These are phyloP conservation scores for Argyra leucocephala DNA, from an alignment of 2,888 invertebrate species.

Conservation along the genomic window DNA sequence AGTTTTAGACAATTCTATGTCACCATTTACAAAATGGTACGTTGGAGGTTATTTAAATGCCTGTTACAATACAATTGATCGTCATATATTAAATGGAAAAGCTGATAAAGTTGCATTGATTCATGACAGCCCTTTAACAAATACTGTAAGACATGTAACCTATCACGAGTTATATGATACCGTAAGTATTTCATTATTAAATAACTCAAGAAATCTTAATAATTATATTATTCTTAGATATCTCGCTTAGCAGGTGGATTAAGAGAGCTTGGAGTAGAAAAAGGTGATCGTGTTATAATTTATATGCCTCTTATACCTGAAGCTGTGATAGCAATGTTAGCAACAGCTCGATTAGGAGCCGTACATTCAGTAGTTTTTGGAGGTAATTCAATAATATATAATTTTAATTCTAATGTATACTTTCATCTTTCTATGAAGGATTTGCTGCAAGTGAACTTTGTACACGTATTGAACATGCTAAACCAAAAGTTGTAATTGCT, in stretches of 20 bases:
- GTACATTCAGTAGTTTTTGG: conserved; percentile 94
- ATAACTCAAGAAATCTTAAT: not conserved
- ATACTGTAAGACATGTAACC: conserved; percentile 64
- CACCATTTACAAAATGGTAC: conserved; percentile 86
- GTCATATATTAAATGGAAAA: conserved; percentile 71
- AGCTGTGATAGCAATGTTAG: conserved; percentile 79
- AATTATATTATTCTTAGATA: conserved; percentile 23
- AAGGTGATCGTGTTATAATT: conserved; percentile 78
- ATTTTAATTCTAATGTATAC: not conserved
- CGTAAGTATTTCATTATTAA: conserved; percentile 44
- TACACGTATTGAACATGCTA: conserved; percentile 75
- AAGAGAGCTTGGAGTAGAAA: conserved; percentile 62
- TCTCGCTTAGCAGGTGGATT: conserved; percentile 69
- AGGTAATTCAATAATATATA: conserved; percentile 45
- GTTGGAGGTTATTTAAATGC: conserved; percentile 81
- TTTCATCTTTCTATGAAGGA: conserved; percentile 46
- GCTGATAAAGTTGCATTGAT: conserved; percentile 75
- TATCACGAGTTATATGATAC: conserved; percentile 72
- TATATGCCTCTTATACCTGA: conserved; percentile 94
- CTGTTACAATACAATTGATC: conserved; percentile 85
- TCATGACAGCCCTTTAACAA: conserved; percentile 82
- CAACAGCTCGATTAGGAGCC: conserved; percentile 77
- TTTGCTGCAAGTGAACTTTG: conserved; percentile 84
- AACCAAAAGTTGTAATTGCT: conserved; percentile 79
- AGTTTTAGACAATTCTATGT: conserved; percentile 72